Evolutionary conservation across 2,888 invertebrate genomes (phyloP).

Genomic region (Eristalis tenax): DNA sequence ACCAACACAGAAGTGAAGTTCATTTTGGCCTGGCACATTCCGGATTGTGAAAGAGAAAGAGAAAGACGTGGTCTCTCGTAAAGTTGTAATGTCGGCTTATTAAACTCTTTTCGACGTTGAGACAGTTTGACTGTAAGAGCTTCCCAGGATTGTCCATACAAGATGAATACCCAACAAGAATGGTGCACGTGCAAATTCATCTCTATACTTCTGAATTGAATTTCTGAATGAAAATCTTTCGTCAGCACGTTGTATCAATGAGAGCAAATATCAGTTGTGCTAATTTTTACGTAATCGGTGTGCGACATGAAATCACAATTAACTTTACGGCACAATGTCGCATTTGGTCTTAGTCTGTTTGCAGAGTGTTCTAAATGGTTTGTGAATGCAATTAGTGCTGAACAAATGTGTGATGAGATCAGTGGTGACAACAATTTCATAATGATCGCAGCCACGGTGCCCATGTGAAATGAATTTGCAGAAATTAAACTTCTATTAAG

Average conservation of each 20-base stretch:
- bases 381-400: slow-evolving; percentile 8
- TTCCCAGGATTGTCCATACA: not conserved
- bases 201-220: not conserved
- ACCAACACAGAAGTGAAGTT: slow-evolving; percentile 19
- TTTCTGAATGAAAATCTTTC: not conserved
- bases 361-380: slow-evolving; percentile 13
- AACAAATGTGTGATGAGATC: not conserved
- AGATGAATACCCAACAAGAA: not conserved
- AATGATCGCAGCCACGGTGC: not conserved
- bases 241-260: not conserved
- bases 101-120: not conserved
- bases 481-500: too few relatives aligned
- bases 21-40: slow-evolving; percentile 18
- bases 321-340: not conserved
- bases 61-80: slow-evolving; percentile 8
- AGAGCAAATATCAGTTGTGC: not conserved
- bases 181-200: not conserved
- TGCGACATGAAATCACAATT: slow-evolving; percentile 14
- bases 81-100: slow-evolving; percentile 25
- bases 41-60: slow-evolving; percentile 23
- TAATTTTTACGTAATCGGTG: slow-evolving; percentile 30
- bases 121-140: not conserved
- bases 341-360: not conserved
- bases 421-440: not conserved
- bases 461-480: not conserved